A percentile compares a stretch with the other conserved stretches of the same genome.
Evolutionary conservation across 2,113 vertebrate species (phyloP).

Genomic region (Neomonachus schauinslandi): DNA sequence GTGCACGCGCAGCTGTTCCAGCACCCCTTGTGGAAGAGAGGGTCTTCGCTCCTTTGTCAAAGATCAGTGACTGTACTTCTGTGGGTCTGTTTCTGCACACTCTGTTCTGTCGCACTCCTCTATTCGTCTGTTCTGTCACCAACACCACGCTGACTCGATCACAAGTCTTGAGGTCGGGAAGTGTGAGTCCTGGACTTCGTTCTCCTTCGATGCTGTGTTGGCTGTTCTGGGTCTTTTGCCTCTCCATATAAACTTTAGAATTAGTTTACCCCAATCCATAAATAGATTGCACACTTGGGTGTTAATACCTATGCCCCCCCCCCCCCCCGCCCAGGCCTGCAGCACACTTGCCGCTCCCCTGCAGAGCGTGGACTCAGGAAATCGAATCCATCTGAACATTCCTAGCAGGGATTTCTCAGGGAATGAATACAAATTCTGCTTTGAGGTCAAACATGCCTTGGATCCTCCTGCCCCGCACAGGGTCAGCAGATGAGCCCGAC

Average conservation of each 20-base stretch:
- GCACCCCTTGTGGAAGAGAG: accelerated
- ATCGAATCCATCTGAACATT: too few relatives aligned
- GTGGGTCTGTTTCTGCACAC: too few relatives aligned
- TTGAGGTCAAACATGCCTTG: not conserved
- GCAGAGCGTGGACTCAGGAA: not conserved
- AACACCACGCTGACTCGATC: too few relatives aligned
- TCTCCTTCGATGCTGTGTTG: too few relatives aligned
- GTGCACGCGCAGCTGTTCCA: not conserved
- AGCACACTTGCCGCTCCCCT: not conserved
- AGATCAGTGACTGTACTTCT: accelerated
- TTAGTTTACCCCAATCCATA: too few relatives aligned
- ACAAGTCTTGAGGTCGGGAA: accelerated
- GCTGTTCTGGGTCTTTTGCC: not conserved
- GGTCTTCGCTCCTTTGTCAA: too few relatives aligned
- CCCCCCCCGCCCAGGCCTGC: not conserved
- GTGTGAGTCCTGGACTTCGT: not conserved
- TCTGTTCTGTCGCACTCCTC: not conserved
- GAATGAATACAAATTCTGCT: not conserved
- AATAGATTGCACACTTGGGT: not conserved
- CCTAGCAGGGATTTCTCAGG: not conserved
- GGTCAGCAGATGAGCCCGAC: not conserved
- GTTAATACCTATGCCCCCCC: not conserved
- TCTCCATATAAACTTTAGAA: not conserved
- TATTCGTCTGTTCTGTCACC: accelerated
- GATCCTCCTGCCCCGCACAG: not conserved